Base-by-base conservation (phyloP, 1,140 invertebrate genomes). In the Dolichoris vasculosae region DNA sequence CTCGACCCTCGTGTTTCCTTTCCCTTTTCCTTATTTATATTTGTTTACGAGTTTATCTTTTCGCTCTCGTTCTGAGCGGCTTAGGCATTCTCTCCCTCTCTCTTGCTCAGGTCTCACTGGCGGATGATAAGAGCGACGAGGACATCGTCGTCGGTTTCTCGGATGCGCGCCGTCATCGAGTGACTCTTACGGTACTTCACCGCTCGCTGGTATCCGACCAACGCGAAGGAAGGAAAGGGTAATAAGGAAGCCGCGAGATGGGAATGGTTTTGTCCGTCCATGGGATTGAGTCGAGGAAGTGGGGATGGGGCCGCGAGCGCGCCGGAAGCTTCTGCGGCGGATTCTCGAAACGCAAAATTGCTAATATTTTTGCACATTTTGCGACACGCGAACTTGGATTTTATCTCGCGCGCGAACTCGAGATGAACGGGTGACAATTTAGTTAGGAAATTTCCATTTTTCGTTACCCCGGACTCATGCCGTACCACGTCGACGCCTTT, bases 261-360 rank as follows among this genome's bases (percentile, higher is more conserved):
- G 40, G 38, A 67, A 51, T 51, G 46, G 15, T 7, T n/a, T n/a
- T 32, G 7, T 15, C 26, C 9, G 40, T 48, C 75, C 46, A 23
- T 79, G 77, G 77, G 77, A 73, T 23, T 43, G 9, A 43, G 69
- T n/a, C 20, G 40, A 1, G 15, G 38, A 7, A 43, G 69, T 73
- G 40, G 69, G 48, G 76, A 63, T 2, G 4, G 51, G 48, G 40
- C 8, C 38, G 2, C 26, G 32, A 35, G 79, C 64, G 79, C 79
- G 43, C 79, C 79, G 79, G 79, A 82, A 82, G 79, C 38, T 69
- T 71, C n/a, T 46, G 51, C 79, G 79, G 79, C 17, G 4, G 38
- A 69, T 0, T 51, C 11, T 38, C 55, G 20, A 80, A 80, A 23
- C 40, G 51, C 55, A n/a, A 80, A 80, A 67, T 67, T 78, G n/a